Evolutionary conservation across 2,888 invertebrate genomes (phyloP).

Genomic region (Fragum fragum): DNA sequence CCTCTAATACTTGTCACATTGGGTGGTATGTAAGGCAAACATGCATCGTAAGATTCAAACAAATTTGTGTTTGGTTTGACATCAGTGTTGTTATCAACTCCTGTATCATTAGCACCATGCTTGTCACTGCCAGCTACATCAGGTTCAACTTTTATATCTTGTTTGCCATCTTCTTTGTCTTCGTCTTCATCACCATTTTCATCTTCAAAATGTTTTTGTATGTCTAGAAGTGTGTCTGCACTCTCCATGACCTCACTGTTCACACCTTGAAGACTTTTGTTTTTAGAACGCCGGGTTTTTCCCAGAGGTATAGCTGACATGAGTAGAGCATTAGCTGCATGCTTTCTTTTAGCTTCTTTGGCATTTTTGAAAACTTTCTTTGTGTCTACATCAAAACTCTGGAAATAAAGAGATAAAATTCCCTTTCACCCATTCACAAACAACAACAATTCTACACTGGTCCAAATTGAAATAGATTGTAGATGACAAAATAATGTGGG

Average conservation of each 20-base stretch:
- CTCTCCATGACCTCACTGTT: constrained; percentile 8
- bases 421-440: no score
- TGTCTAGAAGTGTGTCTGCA: constrained; percentile 20
- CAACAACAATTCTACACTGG: no score
- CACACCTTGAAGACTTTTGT: neutral
- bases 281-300: constrained; percentile 3
- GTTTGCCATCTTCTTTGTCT: neutral
- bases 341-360: constrained; percentile 23
- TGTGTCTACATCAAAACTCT: constrained; percentile 55
- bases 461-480: no score
- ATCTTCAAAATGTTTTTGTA: neutral
- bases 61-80: neutral
- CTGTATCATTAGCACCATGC: no score
- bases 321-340: constrained; percentile 36
- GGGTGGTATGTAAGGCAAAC: constrained; percentile 59
- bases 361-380: constrained; percentile 48
- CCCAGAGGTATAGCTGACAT: constrained; percentile 20
- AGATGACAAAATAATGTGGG: no score
- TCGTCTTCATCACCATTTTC: constrained; percentile 1
- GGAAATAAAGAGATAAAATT: neutral
- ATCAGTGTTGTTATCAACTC: neutral
- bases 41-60: constrained; percentile 31
- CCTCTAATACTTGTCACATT: constrained; percentile 50
- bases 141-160: neutral
- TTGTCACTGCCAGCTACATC: no score